Conservation (phyloP, 2,888 invertebrate species). For the Ptychoptera albimana region DNA sequence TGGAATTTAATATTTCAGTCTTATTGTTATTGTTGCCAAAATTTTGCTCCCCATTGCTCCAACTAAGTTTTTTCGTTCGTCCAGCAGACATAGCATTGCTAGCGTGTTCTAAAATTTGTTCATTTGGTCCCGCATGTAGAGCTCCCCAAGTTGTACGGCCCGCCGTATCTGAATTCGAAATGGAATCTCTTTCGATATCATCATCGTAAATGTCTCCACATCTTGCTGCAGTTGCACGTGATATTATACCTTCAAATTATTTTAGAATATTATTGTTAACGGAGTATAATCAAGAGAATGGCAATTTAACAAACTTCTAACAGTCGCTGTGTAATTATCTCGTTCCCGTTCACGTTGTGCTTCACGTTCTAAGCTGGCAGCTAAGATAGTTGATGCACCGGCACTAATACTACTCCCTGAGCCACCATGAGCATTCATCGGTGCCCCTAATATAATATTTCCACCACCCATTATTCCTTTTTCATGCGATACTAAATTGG, state of each 20-base stretch:
- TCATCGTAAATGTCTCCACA: constrained; percentile 30
- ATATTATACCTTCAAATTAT: constrained; percentile 30
- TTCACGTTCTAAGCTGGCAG: constrained; percentile 33
- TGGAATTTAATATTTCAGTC: constrained; percentile 25
- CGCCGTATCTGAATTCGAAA: constrained; percentile 19
- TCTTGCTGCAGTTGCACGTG: constrained; percentile 24
- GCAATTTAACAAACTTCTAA: constrained; percentile 36
- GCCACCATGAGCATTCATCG: constrained; percentile 28
- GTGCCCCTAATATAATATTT: constrained; percentile 24
- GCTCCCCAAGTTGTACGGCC: constrained; percentile 20
- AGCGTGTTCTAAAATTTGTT: constrained; percentile 26
- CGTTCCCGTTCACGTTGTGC: constrained; percentile 26
- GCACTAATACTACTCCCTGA: constrained; percentile 39
- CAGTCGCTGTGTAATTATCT: constrained; percentile 36
- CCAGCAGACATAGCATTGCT: not conserved
- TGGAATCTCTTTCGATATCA: constrained; percentile 26
- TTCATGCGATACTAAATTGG: constrained; percentile 26
- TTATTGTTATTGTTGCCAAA: constrained; percentile 11
- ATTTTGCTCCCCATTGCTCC: constrained; percentile 41
- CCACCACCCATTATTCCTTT: constrained; percentile 19
- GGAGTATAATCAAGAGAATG: not conserved
- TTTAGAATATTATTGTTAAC: not conserved
- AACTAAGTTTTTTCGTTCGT: constrained; percentile 57
- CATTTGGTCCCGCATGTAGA: constrained; percentile 32
- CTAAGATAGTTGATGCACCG: constrained; percentile 43